Evolutionary conservation across 2,888 invertebrate species (phyloP).

Genomic region (Beris chalybata): DNA sequence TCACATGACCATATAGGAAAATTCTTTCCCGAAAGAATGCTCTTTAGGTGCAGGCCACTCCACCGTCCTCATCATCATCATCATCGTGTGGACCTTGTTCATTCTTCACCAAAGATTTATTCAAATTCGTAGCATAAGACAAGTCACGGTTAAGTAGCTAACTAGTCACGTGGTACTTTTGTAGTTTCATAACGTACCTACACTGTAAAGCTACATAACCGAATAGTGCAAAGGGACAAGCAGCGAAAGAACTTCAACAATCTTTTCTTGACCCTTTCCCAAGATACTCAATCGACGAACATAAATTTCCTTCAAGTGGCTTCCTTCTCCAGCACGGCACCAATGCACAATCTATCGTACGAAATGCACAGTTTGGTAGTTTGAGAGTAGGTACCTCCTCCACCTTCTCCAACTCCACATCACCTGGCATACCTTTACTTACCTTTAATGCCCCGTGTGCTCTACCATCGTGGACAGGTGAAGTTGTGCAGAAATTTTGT

Average conservation of each 20-base stretch:
- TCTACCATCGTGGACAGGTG: slow-evolving; percentile 26
- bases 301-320: background rate
- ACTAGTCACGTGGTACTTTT: slow-evolving; percentile 32
- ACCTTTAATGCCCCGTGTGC: background rate
- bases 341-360: too few species aligned
- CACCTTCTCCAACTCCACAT: background rate
- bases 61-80: slow-evolving; percentile 9
- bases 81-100: slow-evolving; percentile 16
- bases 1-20: slow-evolving; percentile 25
- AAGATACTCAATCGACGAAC: background rate
- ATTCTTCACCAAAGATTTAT: slow-evolving; percentile 29
- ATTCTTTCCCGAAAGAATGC: slow-evolving; percentile 15
- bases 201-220: background rate
- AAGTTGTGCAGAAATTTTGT: slow-evolving; percentile 29
- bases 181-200: slow-evolving; percentile 13
- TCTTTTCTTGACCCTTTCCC: slow-evolving; percentile 7
- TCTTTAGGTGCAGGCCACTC: background rate
- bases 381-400: too few species aligned
- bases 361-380: too few species aligned
- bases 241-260: background rate
- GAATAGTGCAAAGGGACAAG: slow-evolving; percentile 11
- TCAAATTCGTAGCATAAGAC: slow-evolving; percentile 31
- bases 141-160: slow-evolving; percentile 35
- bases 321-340: background rate
- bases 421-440: background rate